These are phyloP conservation scores for Dinomys branickii DNA, from an alignment of 2,113 vertebrate genomes.

Conservation along the genomic window DNA sequence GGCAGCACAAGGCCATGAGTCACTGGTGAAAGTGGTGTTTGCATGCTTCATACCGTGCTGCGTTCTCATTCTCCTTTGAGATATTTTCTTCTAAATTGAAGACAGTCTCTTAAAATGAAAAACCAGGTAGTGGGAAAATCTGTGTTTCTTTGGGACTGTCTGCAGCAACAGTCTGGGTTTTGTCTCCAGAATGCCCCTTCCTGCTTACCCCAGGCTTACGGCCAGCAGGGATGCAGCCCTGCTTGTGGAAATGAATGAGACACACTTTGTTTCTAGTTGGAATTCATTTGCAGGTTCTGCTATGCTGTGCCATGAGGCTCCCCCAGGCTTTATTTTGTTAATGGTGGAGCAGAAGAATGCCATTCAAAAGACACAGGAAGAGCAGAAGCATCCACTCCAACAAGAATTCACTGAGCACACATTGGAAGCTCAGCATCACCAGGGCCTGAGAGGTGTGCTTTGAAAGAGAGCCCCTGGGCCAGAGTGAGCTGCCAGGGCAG, in stretches of 20 bases:
- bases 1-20: accelerated
- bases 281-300: background rate
- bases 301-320: background rate
- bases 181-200: accelerated
- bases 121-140: slow-evolving; percentile 1
- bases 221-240: background rate
- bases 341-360: slow-evolving; percentile 26
- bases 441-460: background rate
- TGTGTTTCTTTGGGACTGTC: background rate
- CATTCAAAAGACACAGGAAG: slow-evolving; percentile 39
- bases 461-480: background rate
- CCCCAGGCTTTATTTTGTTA: slow-evolving; percentile 21
- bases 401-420: background rate
- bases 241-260: background rate
- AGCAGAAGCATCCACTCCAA: slow-evolving; percentile 35
- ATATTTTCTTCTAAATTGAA: background rate
- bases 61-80: background rate
- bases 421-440: background rate
- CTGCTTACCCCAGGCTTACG: background rate
- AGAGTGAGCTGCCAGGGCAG: accelerated
- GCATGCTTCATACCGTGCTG: background rate
- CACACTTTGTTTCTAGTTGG: background rate
- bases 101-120: slow-evolving; percentile 36
- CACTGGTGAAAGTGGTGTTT: background rate
- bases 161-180: background rate